Conservation (phyloP, 2,888 invertebrate species). For the Alviniconcha strummeri region DNA sequence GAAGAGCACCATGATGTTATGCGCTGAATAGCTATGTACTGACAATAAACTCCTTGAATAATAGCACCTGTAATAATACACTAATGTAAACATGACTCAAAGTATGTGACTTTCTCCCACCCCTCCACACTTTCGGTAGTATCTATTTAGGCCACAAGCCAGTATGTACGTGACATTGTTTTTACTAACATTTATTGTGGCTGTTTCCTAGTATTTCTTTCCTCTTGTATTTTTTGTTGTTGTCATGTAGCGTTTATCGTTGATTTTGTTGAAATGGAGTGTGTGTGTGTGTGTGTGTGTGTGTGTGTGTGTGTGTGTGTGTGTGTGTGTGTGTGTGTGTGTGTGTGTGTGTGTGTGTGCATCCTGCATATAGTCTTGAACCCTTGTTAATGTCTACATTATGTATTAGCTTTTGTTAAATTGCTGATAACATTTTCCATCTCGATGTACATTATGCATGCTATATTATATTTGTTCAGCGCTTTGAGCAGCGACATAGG, state of each 20-base stretch:
- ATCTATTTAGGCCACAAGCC: background rate
- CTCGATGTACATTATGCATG: background rate
- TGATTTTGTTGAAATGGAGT: background rate
- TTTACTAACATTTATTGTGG: too few relatives aligned
- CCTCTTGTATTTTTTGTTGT: background rate
- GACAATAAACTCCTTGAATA: too few relatives aligned
- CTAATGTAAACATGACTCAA: too few relatives aligned
- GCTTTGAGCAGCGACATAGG: too few relatives aligned
- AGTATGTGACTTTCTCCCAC: background rate
- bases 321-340: background rate
- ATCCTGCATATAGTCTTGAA: background rate
- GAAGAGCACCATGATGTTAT: background rate
- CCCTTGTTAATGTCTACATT: conserved; percentile 2
- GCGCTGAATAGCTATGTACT: too few relatives aligned
- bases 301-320: background rate
- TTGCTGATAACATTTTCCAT: too few relatives aligned
- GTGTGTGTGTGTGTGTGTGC: too few relatives aligned
- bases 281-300: background rate
- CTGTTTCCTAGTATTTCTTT: too few relatives aligned
- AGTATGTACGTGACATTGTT: background rate
- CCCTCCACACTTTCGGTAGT: background rate
- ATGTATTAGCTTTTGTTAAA: background rate
- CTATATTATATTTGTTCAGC: background rate
- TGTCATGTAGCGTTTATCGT: background rate
- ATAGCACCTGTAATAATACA: too few relatives aligned